phyloP scores from a whole-genome alignment of 2,797 vertebrate genomes.

The Schizopygopsis malacanthus region DNA sequence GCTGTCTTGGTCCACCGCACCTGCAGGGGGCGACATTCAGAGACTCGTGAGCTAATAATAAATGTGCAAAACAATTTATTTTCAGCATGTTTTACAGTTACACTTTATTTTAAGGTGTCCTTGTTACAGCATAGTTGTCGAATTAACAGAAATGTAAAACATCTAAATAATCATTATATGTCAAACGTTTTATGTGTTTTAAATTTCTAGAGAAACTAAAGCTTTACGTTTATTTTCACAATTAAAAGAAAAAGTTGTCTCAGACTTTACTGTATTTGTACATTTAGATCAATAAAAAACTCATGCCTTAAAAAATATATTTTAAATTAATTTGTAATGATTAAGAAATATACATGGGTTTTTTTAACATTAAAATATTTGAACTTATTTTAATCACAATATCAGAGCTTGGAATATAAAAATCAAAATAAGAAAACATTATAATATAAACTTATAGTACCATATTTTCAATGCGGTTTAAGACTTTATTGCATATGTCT shows the following conservation, averaged over 20 bases:
- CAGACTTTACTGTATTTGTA: neutral
- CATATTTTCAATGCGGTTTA: neutral
- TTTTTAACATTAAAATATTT: too few species aligned
- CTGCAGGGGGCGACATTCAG: slow-evolving; percentile 68
- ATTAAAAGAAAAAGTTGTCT: neutral
- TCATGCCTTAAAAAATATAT: neutral
- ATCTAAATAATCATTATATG: neutral
- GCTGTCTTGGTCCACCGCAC: slow-evolving; percentile 98
- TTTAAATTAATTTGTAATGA: neutral
- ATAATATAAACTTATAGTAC: neutral
- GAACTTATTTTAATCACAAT: too few species aligned
- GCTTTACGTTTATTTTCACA: neutral
- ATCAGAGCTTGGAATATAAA: too few species aligned
- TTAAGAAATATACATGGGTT: neutral
- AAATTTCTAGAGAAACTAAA: neutral
- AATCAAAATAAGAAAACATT: neutral
- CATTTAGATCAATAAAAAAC: neutral
- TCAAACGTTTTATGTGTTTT: neutral
- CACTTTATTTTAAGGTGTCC: neutral
- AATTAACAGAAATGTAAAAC: neutral
- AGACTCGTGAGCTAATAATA: slow-evolving; percentile 22
- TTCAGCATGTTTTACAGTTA: neutral
- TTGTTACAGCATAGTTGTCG: neutral
- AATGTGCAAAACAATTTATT: slow-evolving; percentile 17
- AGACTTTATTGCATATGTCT: neutral